A percentile compares a stretch with the other conserved stretches of the same genome.
Conservation (phyloP, 2,797 vertebrate species). For the Danio kyathit region DNA sequence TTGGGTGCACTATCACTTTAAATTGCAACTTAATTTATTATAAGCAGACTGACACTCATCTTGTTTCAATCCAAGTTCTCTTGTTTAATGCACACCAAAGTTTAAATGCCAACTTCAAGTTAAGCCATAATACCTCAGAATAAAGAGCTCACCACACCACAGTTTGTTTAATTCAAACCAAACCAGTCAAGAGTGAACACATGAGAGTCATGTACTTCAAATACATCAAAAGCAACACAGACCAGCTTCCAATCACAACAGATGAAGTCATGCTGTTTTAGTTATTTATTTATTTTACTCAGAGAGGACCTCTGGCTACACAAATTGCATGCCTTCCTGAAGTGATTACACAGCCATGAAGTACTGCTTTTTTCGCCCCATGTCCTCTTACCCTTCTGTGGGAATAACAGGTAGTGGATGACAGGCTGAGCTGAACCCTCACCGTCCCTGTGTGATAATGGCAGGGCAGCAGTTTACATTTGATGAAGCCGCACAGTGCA, state of each 20-base stretch:
- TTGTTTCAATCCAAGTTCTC: too few species aligned
- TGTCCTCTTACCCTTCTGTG: slow-evolving; percentile 56
- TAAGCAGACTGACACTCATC: too few species aligned
- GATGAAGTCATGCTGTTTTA: slow-evolving; percentile 25
- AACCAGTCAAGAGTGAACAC: too few species aligned
- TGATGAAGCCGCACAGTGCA: slow-evolving; percentile 74
- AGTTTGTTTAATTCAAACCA: too few species aligned
- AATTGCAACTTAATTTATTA: too few species aligned
- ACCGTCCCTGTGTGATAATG: slow-evolving; percentile 71
- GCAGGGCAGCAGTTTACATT: slow-evolving; percentile 70
- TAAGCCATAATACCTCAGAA: too few species aligned
- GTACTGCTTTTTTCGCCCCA: slow-evolving; percentile 63
- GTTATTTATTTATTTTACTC: slow-evolving; percentile 4
- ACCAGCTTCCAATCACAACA: neutral
- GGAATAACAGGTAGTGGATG: slow-evolving; percentile 64
- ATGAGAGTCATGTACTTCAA: neutral
- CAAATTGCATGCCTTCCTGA: slow-evolving; percentile 69
- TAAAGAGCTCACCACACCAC: too few species aligned
- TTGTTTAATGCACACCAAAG: too few species aligned
- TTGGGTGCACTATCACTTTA: too few species aligned
- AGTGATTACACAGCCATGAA: slow-evolving; percentile 68
- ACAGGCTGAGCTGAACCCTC: slow-evolving; percentile 65
- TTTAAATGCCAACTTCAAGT: too few species aligned
- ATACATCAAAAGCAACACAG: neutral
- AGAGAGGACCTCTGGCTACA: slow-evolving; percentile 62